Evolutionary conservation across 2,888 invertebrate species (phyloP).

Genomic region (Agriopis leucophaearia): DNA sequence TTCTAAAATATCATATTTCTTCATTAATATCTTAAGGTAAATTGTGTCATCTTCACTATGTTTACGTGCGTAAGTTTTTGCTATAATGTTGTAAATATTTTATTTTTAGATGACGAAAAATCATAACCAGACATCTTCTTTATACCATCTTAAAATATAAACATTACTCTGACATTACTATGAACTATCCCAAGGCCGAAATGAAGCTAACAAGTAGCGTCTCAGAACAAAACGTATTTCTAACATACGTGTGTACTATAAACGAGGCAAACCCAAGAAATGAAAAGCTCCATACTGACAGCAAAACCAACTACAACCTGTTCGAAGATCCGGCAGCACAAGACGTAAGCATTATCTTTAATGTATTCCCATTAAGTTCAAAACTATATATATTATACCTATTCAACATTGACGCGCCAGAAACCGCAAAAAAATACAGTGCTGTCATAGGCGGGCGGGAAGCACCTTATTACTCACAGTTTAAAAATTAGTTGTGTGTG

Average conservation of each 20-base stretch:
- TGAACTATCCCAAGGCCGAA: slow-evolving; percentile 44
- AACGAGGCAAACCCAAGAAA: slow-evolving; percentile 62
- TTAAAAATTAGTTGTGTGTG: no score
- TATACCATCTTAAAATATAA: slow-evolving; percentile 29
- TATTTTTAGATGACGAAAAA: slow-evolving; percentile 25
- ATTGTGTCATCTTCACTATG: neutral
- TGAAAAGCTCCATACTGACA: slow-evolving; percentile 34
- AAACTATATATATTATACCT: no score
- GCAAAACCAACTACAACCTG: slow-evolving; percentile 42
- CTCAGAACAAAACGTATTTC: slow-evolving; percentile 71
- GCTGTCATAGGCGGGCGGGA: no score
- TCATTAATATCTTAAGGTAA: neutral
- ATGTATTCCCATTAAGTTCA: no score
- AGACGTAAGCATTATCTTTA: slow-evolving; percentile 47
- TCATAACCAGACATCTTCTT: neutral
- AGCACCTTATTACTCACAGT: no score
- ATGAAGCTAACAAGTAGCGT: slow-evolving; percentile 63
- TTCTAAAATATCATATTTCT: neutral
- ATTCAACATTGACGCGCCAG: no score
- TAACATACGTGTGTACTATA: slow-evolving; percentile 72
- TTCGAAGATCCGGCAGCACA: slow-evolving; percentile 48
- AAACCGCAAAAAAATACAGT: no score
- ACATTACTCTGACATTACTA: slow-evolving; percentile 31
- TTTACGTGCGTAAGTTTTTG: neutral
- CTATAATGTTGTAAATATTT: neutral